These are phyloP conservation scores for Ditylenchus dipsaci DNA, from an alignment of 1,140 invertebrate species.

Conservation along the genomic window DNA sequence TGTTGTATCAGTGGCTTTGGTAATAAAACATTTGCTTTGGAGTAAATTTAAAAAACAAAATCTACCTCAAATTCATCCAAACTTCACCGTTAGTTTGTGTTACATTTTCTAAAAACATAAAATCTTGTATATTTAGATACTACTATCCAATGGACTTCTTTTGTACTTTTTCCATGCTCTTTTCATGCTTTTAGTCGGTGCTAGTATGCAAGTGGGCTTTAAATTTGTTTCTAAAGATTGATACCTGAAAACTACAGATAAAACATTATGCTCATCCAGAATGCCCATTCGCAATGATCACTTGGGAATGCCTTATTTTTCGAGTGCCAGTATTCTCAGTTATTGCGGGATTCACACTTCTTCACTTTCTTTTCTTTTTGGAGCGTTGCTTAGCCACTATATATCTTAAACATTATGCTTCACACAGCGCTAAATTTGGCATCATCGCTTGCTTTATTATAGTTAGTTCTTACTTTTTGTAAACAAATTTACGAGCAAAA, in stretches of 20 bases:
- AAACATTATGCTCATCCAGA: not conserved
- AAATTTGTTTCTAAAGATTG: not conserved
- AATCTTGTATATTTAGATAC: no score
- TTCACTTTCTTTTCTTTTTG: not conserved
- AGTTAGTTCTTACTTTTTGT: not conserved
- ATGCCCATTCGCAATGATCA: not conserved
- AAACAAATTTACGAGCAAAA: no score
- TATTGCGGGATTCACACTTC: not conserved
- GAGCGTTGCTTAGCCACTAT: not conserved
- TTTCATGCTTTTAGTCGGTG: not conserved
- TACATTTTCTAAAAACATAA: no score
- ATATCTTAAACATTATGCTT: not conserved
- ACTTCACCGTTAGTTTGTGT: no score
- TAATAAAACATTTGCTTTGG: no score
- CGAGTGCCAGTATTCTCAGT: not conserved
- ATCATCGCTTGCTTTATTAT: not conserved
- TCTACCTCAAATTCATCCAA: no score
- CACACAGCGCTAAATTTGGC: conserved; percentile 2
- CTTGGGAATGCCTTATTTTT: not conserved
- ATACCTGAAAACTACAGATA: not conserved
- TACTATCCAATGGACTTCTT: no score
- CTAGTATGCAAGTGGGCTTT: not conserved
- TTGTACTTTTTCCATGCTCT: no score
- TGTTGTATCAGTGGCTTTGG: no score
- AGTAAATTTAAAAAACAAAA: no score